Conservation (phyloP, 2,113 vertebrate species). For the Anhinga rufa region DNA sequence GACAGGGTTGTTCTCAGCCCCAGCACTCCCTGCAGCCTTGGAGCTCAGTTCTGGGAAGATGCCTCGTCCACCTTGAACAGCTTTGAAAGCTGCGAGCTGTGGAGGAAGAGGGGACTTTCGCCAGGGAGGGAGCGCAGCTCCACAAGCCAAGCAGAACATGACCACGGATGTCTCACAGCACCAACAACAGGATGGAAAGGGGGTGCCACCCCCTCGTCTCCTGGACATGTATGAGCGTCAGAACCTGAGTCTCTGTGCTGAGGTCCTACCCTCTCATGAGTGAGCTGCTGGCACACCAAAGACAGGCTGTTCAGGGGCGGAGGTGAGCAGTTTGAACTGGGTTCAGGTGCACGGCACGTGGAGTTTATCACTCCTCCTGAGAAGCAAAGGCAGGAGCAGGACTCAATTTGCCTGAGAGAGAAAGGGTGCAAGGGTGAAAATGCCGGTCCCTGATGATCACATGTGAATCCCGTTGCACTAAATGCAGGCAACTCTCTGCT, state of each 20-base stretch:
- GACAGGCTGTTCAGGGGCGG: rapidly evolving
- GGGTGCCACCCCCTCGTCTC: rapidly evolving
- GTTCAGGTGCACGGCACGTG: neutral
- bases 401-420: too few relatives aligned
- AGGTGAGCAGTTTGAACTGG: too few relatives aligned
- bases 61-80: neutral
- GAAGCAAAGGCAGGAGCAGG: neutral
- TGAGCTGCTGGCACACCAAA: neutral
- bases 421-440: neutral
- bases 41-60: neutral
- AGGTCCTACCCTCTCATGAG: neutral
- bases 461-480: rapidly evolving
- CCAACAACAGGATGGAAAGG: rapidly evolving
- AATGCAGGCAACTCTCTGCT: neutral
- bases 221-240: rapidly evolving
- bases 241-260: neutral
- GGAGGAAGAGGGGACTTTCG: neutral
- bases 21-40: neutral
- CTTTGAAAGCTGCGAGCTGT: neutral
- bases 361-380: too few relatives aligned
- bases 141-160: rapidly evolving
- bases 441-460: rapidly evolving
- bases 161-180: neutral
- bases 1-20: too few relatives aligned
- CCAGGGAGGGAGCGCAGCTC: neutral